A percentile compares a stretch with the other conserved stretches of the same genome.
Conservation (phyloP, 2,797 vertebrate species). For the Cottoperca gobio region DNA sequence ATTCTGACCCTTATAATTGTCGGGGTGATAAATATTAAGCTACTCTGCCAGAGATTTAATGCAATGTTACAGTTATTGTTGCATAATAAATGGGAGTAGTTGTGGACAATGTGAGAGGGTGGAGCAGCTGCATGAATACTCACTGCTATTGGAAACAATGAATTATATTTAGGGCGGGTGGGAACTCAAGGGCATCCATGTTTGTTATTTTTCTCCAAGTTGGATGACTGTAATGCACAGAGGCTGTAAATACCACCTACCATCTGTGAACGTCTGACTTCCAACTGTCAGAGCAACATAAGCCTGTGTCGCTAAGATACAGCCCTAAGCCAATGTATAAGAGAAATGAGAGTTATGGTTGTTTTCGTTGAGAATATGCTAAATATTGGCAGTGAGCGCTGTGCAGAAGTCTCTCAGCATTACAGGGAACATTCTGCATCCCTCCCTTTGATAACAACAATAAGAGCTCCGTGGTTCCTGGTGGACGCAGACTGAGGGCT, state of each 20-base stretch:
- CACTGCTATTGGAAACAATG: neutral
- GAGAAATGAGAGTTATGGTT: neutral
- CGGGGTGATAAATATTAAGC: neutral
- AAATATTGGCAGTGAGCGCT: neutral
- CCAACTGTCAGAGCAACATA: slow-evolving; percentile 16
- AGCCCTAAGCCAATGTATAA: neutral
- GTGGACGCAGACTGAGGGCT: slow-evolving; percentile 17
- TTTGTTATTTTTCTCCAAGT: slow-evolving; percentile 43
- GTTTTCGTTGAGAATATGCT: neutral
- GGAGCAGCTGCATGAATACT: slow-evolving; percentile 13
- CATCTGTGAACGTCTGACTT: slow-evolving; percentile 57
- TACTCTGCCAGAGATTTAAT: neutral
- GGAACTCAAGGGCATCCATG: slow-evolving; percentile 38
- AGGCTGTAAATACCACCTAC: slow-evolving; percentile 34
- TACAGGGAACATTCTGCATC: neutral
- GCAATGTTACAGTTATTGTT: neutral
- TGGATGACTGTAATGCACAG: slow-evolving; percentile 28
- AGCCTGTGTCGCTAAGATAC: slow-evolving; percentile 24
- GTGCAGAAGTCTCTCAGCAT: slow-evolving; percentile 5
- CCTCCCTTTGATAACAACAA: slow-evolving; percentile 7
- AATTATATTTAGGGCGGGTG: neutral
- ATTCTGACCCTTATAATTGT: neutral
- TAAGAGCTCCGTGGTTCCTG: slow-evolving; percentile 11
- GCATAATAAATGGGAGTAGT: neutral
- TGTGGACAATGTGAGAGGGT: neutral